Evolutionary conservation across 2,888 invertebrate species (phyloP).

Genomic region (Protophormia terraenovae): DNA sequence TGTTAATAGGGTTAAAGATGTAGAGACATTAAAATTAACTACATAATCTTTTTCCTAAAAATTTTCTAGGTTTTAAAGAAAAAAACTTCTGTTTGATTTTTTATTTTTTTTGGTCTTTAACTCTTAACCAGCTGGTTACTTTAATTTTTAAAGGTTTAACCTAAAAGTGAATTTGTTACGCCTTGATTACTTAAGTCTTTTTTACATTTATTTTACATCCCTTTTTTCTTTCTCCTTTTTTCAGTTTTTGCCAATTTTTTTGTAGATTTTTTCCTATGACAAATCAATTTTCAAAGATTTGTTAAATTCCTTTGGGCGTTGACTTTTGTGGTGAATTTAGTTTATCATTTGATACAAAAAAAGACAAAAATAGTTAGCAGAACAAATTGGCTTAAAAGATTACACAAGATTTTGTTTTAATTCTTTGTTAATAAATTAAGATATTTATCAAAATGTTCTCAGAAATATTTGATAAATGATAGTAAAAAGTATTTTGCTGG

Average conservation of each 20-base stretch:
- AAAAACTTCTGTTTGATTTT: slow-evolving; percentile 8
- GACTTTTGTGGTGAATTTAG: slow-evolving; percentile 64
- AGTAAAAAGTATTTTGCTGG: background rate
- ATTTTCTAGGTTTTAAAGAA: background rate
- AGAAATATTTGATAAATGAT: slow-evolving; percentile 13
- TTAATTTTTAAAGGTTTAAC: slow-evolving; percentile 18
- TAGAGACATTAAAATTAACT: slow-evolving; percentile 6
- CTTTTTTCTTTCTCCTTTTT: slow-evolving; percentile 2
- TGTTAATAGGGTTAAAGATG: too few relatives aligned
- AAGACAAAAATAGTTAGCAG: slow-evolving; percentile 48
- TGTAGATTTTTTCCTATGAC: slow-evolving; percentile 29
- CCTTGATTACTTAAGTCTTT: slow-evolving; percentile 41
- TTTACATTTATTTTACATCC: background rate
- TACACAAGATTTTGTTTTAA: slow-evolving; percentile 46
- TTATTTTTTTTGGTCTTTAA: background rate
- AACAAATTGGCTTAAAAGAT: slow-evolving; percentile 65
- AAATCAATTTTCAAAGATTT: slow-evolving; percentile 60
- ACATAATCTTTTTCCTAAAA: background rate
- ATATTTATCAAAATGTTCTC: slow-evolving; percentile 44
- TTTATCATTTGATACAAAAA: slow-evolving; percentile 9
- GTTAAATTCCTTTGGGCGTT: slow-evolving; percentile 57
- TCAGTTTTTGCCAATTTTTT: slow-evolving; percentile 31
- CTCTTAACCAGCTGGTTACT: slow-evolving; percentile 32
- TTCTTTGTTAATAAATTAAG: slow-evolving; percentile 39
- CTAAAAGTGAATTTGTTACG: slow-evolving; percentile 58